Conservation (phyloP, 2,888 invertebrate species). For the Parnassius mnemosyne region DNA sequence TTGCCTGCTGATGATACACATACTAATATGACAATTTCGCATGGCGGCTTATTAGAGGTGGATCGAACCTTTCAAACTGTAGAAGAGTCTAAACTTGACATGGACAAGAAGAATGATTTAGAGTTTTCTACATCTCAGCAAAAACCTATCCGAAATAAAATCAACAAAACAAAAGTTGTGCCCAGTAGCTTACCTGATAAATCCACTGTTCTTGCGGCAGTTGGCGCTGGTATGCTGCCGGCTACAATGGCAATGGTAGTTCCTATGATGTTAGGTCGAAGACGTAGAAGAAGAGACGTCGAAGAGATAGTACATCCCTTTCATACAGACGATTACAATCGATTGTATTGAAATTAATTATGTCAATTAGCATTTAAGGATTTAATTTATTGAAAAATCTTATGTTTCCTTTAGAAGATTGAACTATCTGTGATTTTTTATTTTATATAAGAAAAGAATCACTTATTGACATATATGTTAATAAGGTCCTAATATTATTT, state of each 20-base stretch:
- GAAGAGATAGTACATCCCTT: conserved; percentile 33
- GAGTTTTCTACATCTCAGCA: conserved; percentile 50
- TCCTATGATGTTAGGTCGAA: conserved; percentile 85
- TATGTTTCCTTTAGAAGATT: conserved; percentile 15
- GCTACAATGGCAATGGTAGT: conserved; percentile 91
- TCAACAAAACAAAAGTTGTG: conserved; percentile 57
- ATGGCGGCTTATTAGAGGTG: conserved; percentile 87
- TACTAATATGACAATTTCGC: conserved; percentile 83
- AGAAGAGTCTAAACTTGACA: conserved; percentile 78
- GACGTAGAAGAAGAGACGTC: conserved; percentile 58
- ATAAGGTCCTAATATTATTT: too few species aligned
- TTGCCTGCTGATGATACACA: conserved; percentile 84
- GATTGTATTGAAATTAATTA: conserved; percentile 19
- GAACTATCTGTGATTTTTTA: conserved; percentile 33
- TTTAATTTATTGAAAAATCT: conserved; percentile 15
- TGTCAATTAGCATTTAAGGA: not conserved
- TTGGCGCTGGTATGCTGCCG: conserved; percentile 89
- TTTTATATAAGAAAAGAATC: not conserved
- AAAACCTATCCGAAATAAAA: conserved; percentile 54
- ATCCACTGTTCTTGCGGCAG: conserved; percentile 85
- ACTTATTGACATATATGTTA: too few species aligned
- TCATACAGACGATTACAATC: conserved; percentile 30
- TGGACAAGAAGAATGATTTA: conserved; percentile 63
- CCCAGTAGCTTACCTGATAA: conserved; percentile 68
- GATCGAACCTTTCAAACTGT: conserved; percentile 86